Percentiles rank a stretch among this genome's conserved stretches.
Evolutionary conservation across 2,888 invertebrate genomes (phyloP).

Genomic region (Euphydryas editha): DNA sequence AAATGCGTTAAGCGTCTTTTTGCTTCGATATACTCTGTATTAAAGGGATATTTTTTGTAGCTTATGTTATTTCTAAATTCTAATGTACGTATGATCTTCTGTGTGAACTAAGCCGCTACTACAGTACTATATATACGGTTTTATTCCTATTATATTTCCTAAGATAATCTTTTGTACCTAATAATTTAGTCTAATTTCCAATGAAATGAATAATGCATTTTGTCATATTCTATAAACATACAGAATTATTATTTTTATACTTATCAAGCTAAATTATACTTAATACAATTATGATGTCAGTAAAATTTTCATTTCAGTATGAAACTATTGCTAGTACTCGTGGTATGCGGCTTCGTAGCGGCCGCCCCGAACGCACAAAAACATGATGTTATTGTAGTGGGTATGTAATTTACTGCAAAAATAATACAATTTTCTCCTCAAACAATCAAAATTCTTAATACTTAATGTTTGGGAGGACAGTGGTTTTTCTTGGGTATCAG

Average conservation of each 20-base stretch:
- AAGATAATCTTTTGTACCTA: neutral
- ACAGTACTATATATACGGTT: no score
- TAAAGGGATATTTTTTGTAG: no score
- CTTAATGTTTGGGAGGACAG: no score
- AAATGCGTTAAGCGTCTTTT: no score
- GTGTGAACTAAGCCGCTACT: no score
- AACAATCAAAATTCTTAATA: no score
- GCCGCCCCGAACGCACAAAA: constrained; percentile 55
- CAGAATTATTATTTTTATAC: neutral
- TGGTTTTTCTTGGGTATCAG: no score
- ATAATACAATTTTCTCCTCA: no score
- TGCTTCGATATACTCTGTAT: no score
- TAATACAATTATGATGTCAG: neutral
- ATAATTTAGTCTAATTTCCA: neutral
- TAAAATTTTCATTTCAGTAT: constrained; percentile 55
- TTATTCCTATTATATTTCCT: no score
- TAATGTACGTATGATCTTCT: no score
- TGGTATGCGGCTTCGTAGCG: constrained; percentile 58
- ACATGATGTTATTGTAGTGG: constrained; percentile 37
- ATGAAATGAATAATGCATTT: neutral
- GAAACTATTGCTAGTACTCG: constrained; percentile 60
- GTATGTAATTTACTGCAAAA: constrained; percentile 28
- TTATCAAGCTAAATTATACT: neutral
- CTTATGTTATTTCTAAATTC: no score
- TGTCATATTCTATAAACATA: neutral